Base-by-base conservation (phyloP, 2,888 invertebrate species). In the Rhamphomyia laevipes region DNA sequence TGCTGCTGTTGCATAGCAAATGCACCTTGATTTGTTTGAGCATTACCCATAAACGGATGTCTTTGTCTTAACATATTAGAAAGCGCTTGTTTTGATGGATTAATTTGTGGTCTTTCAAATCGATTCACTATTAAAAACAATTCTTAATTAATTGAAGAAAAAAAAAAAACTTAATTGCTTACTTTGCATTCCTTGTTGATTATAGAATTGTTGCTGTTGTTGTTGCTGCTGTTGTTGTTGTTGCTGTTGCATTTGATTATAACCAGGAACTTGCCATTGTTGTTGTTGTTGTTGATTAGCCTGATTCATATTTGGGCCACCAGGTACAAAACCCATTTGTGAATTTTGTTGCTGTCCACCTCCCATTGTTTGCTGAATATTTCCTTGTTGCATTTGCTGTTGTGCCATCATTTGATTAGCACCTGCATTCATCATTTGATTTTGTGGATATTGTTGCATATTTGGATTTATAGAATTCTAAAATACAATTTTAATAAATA, bases 51-150 rank as follows among this genome's bases (percentile, higher is more conserved):
- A 9, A 57, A 51, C 1, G 88, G 87, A 55, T 85, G 76, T 6
- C 91, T 76, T 59, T 84, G 80, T 0, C 88, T 77, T 47, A 92
- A 71, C 88, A 92, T 87, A 61, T 88, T 83, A 46, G 86, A 86
- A 37, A 92, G 72, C 0, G 91, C 91, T 64, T 87, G 88, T 62
- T 92, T 91, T 6, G 86, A 84, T 57, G 84, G 84, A 64, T 83
- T 83, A 57, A 84, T 53, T 21, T 64, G 65, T 1, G 66, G 71
- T n/a, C 71, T 63, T 56, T 71, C 71, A 48, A 70, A 71, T 3
- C 71, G 68, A 53, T 68, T 71, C 56, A 70, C 70, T 68, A 30
- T 16, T n/a, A 21, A 21, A 6, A 21, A 4, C 21, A 21, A n/a
- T n/a, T n/a, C 12, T 43, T 43, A 12, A 47, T 30, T n/a, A 16